Evolutionary conservation across 2,797 vertebrate species (phyloP), one percentile per base, ranked within the genome.

Genomic region (Choloepus didactylus): DNA sequence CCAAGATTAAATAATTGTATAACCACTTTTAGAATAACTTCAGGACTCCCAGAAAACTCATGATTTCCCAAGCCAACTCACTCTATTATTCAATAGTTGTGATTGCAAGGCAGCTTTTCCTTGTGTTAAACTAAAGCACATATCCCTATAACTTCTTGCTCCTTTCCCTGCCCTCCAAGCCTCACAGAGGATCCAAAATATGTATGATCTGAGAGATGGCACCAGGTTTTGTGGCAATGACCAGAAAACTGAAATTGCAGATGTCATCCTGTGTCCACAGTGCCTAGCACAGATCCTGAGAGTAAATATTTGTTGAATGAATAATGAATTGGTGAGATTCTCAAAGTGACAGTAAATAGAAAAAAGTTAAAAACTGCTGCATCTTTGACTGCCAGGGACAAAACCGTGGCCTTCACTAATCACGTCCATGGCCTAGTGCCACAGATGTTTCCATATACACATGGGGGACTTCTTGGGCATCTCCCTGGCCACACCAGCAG

Each of bases 41-140:
- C n/a, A 95, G 82, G 11, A 81, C 38, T 83, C 54, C 51, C 44
- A 54, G n/a, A 89, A 96, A 87, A 81, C 54, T 91, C 79, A 87
- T 38, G 27, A 29, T 85, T 88, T 87, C 16, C 31, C 60, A 85
- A 93, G 59, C 27, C 29, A 83, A n/a, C 8, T 81, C 49, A 56
- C 29, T 93, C 38, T n/a, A 49, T n/a, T 70, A 46, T 14, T 41
- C 31, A 76, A 60, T 29, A 70, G 21, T 54, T 70, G 19, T 73
- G 10, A 79, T 73, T 51, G 4, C 29, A 73, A 54, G 18, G 54
- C 10, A 60, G 15, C 25, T 69, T 87, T 87, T 62, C 19, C 69
- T 59, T 76, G 9, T 18, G 35, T 95, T 89, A 89, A 66, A 41
- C 64, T 56, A 66, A 83, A 70, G 72, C 69, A 54, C 6, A 46